Conservation (phyloP, 2,888 invertebrate genomes). For the Lamellibrachia satsuma region DNA sequence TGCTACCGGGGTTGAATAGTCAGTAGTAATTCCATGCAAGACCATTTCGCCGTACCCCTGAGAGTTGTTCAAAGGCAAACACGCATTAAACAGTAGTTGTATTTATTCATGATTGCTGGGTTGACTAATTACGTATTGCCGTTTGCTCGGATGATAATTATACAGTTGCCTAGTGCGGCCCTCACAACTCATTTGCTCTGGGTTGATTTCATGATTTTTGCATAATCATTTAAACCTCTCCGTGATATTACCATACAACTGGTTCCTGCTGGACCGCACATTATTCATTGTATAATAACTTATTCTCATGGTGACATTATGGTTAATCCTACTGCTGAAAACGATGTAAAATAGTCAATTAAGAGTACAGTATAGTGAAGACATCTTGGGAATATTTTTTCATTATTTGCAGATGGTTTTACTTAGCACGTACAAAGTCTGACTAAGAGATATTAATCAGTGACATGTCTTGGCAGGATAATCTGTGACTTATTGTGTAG, state of each 20-base stretch:
- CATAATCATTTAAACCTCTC: slow-evolving; percentile 5
- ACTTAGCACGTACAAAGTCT: not conserved
- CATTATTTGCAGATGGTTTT: not conserved
- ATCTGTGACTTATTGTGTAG: not conserved
- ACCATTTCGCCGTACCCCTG: not conserved
- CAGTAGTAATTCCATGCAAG: not conserved
- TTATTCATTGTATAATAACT: not conserved
- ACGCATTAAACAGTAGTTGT: not conserved
- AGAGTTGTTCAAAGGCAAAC: not conserved
- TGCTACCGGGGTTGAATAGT: not conserved
- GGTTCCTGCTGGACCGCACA: not conserved
- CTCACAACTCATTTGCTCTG: not conserved
- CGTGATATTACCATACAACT: not conserved
- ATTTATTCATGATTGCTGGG: not conserved
- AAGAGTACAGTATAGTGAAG: not conserved
- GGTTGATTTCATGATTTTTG: not conserved
- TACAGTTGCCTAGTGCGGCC: not conserved
- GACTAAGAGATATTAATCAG: not conserved
- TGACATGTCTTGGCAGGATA: not conserved
- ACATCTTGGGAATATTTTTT: not conserved
- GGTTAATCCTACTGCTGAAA: not conserved
- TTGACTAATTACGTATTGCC: slow-evolving; percentile 5
- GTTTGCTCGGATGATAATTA: not conserved
- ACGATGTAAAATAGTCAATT: not conserved
- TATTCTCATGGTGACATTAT: not conserved